These are phyloP conservation scores for Pristiophorus japonicus DNA, from an alignment of 2,113 vertebrate species.

Conservation along the genomic window DNA sequence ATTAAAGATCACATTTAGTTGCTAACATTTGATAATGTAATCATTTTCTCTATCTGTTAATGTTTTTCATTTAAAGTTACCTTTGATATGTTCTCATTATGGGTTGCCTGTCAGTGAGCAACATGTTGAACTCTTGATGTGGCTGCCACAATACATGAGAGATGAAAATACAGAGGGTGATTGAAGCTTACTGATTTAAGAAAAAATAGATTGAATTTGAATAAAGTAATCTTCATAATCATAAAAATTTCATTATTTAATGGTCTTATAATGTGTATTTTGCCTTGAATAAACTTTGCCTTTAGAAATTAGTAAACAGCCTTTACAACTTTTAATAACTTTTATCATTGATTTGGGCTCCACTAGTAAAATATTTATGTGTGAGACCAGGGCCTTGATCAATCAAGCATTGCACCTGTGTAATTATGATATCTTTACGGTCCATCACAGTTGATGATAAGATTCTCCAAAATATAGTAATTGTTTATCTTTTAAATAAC, in stretches of 20 bases:
- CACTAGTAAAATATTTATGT: not conserved
- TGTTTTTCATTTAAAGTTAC: not conserved
- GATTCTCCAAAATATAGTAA: not conserved
- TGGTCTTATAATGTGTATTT: not conserved
- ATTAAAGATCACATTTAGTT: not conserved
- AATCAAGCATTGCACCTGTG: not conserved
- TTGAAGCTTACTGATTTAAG: not conserved
- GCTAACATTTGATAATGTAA: not conserved
- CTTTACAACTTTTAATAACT: not conserved
- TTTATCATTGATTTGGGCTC: not conserved
- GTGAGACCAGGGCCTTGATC: not conserved
- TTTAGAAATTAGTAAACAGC: not conserved
- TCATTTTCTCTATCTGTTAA: not conserved
- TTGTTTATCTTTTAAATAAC: not conserved
- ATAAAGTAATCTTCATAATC: not conserved
- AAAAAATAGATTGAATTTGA: not conserved
- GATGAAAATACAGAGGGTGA: not conserved
- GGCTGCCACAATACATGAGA: not conserved
- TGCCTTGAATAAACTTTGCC: not conserved
- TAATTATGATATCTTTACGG: not conserved
- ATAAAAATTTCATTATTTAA: not conserved
- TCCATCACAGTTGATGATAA: not conserved
- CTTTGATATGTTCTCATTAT: not conserved
- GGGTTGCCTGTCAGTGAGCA: not conserved
- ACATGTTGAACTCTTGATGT: not conserved